Evolutionary conservation across 37 sponge, comb jelly and placozoan species (phyloP).

Genomic region (Halichondria panicea): DNA sequence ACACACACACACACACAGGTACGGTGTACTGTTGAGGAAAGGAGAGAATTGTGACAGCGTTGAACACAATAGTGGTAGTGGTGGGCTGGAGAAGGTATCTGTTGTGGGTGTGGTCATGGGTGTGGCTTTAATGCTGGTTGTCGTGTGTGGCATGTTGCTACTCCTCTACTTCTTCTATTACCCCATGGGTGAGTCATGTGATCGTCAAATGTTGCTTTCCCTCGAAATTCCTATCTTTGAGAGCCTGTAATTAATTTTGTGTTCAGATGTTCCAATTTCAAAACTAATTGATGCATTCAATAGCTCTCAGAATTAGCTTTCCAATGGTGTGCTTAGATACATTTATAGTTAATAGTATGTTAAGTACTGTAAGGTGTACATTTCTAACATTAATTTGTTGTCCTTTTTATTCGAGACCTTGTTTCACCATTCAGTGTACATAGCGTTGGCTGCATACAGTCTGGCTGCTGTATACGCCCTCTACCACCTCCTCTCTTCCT

Average conservation of each 20-base stretch:
- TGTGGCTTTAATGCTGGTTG: constrained; percentile 33
- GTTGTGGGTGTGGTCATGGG: constrained; percentile 5
- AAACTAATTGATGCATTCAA: no score
- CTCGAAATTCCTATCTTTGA: background rate
- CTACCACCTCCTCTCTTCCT: constrained; percentile 70
- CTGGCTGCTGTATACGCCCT: constrained; percentile 41
- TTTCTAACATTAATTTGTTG: background rate
- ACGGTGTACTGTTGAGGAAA: constrained; percentile 67
- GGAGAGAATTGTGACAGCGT: background rate
- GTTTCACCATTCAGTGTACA: constrained; percentile 82
- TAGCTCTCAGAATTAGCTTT: no score
- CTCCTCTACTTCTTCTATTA: constrained; percentile 86
- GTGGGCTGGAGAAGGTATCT: background rate
- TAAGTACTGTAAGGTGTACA: background rate
- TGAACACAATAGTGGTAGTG: background rate
- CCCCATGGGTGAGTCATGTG: constrained; percentile 47
- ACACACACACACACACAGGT: constrained; percentile 5
- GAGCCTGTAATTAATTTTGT: background rate
- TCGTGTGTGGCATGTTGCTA: constrained; percentile 57
- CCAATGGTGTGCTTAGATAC: background rate
- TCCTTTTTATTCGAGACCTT: no score
- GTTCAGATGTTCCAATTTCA: no score
- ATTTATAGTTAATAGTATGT: background rate
- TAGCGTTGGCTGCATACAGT: constrained; percentile 73
- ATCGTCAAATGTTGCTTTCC: background rate